Evolutionary conservation across 1,140 invertebrate genomes (phyloP).

Genomic region (Ceratoteleas bidentatus): DNA sequence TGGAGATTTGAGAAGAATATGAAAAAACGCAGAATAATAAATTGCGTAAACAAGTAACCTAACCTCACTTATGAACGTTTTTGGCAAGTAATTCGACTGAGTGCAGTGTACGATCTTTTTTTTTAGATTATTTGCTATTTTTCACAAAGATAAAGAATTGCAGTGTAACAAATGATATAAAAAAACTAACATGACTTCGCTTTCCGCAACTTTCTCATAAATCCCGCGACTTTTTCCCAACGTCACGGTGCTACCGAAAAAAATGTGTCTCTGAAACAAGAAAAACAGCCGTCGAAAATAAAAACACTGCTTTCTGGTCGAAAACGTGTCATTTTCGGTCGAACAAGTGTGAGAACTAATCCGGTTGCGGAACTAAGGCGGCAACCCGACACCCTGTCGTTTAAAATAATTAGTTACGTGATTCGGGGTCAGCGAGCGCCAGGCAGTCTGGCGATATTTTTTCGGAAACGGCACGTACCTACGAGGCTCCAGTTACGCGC

Average conservation of each 20-base stretch:
- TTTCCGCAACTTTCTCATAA: too few species aligned
- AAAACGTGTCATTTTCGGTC: conserved; percentile 44
- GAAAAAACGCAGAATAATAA: too few species aligned
- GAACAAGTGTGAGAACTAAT: conserved; percentile 63
- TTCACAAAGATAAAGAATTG: too few species aligned
- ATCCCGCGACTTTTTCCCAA: too few species aligned
- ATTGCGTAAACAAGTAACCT: too few species aligned
- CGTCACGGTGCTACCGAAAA: neutral
- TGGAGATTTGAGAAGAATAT: too few species aligned
- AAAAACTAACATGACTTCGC: too few species aligned
- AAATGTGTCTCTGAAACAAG: conserved; percentile 14
- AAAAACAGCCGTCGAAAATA: conserved; percentile 3
- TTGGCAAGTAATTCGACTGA: too few species aligned
- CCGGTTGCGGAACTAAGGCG: conserved; percentile 35
- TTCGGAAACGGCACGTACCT: conserved; percentile 52
- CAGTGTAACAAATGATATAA: too few species aligned
- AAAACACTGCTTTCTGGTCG: neutral
- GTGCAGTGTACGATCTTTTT: too few species aligned
- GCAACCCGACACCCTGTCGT: conserved; percentile 52
- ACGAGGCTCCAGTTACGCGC: conserved; percentile 68
- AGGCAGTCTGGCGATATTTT: conserved; percentile 66
- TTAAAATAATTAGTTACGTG: conserved; percentile 57
- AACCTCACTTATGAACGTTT: too few species aligned
- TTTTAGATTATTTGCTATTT: too few species aligned
- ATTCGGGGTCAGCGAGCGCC: conserved; percentile 66